Evolutionary conservation across 2,113 vertebrate genomes (phyloP).

Genomic region (Ptyas mucosa): DNA sequence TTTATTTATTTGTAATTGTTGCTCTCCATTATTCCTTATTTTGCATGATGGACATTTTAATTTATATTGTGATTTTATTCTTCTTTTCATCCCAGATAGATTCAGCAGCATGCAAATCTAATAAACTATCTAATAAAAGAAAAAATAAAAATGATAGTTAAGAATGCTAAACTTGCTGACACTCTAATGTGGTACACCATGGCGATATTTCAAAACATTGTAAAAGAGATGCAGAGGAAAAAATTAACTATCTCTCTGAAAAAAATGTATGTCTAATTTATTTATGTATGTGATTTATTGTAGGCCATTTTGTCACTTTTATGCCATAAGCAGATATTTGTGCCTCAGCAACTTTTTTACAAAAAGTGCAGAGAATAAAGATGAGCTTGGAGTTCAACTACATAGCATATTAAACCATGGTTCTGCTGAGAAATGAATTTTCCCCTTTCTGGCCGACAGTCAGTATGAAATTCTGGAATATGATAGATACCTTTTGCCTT

Average conservation of each 20-base stretch:
- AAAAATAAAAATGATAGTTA: background rate
- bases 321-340: background rate
- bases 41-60: background rate
- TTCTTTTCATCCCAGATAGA: background rate
- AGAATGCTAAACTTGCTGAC: background rate
- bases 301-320: background rate
- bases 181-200: background rate
- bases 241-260: background rate
- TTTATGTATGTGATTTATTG: background rate
- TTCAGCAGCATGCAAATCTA: background rate
- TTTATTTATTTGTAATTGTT: background rate
- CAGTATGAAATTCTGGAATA: background rate
- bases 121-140: background rate
- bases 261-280: background rate
- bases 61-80: background rate
- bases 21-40: background rate
- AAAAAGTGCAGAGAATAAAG: background rate
- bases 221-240: background rate
- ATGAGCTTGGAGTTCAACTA: background rate
- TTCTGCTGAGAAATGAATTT: background rate
- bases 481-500: background rate
- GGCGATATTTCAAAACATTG: conserved; percentile 4
- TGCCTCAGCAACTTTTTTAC: background rate
- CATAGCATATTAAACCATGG: background rate
- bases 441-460: background rate